Evolutionary conservation across 2,113 vertebrate genomes (phyloP).

Genomic region (Coryphaenoides rupestris): DNA sequence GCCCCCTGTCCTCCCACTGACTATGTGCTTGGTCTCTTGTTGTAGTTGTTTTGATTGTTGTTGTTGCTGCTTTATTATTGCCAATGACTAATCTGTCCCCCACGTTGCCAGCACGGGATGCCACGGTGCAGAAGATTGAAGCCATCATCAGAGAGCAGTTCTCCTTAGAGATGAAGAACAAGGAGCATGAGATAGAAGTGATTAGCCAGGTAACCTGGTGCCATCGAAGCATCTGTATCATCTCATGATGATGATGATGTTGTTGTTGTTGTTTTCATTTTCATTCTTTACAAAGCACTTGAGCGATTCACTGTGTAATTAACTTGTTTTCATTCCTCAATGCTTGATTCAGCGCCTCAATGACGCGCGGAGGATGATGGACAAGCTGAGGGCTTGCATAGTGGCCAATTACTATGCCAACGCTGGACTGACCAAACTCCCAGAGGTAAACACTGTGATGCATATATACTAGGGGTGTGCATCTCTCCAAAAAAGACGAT

Average conservation of each 20-base stretch:
- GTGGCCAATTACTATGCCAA: conserved; percentile 97
- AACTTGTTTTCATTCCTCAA: not conserved
- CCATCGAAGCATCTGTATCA: not conserved
- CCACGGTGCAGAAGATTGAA: conserved; percentile 93
- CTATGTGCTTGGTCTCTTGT: not conserved
- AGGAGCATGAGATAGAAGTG: conserved; percentile 97
- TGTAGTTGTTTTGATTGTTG: too few species aligned
- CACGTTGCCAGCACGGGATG: conserved; percentile 82
- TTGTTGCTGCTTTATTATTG: not conserved
- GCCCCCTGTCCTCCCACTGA: not conserved
- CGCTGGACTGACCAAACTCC: conserved; percentile 83
- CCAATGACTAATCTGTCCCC: not conserved
- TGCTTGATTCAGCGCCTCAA: conserved; percentile 81
- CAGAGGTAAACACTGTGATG: conserved; percentile 77
- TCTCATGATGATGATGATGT: not conserved
- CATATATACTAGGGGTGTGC: too few species aligned
- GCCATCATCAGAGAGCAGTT: conserved; percentile 95
- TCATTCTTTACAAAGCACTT: too few species aligned
- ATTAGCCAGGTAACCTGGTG: conserved; percentile 86
- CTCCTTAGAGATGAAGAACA: conserved; percentile 95
- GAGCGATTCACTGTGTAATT: too few species aligned
- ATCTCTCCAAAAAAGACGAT: too few species aligned
- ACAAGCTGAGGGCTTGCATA: conserved; percentile 95
- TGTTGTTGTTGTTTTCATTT: not conserved
- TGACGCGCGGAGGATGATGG: conserved; percentile 98